Evolutionary conservation across 1,140 invertebrate species (phyloP), one percentile per base, ranked within the genome.

Genomic region (Drosophila prosaltans): DNA sequence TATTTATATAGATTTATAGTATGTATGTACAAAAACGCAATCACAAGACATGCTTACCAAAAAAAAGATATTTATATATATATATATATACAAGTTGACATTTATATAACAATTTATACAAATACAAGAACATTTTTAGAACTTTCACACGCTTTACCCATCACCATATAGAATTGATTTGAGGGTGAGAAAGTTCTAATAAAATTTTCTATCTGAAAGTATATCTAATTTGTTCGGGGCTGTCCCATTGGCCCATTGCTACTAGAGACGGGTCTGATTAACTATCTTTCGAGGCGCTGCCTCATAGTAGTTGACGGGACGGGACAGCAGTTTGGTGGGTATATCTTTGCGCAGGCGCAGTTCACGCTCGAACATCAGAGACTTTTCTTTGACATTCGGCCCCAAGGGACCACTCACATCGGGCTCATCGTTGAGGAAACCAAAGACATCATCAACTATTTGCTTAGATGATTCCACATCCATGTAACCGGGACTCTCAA

Each of bases 391-490:
- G 28, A 92, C 92, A 74, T 92, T 92, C 43, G 84, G 83, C 40
- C 89, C 84, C 48, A 90, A 60, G 0, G 80, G 81, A 64, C 83
- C 73, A 80, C 80, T 80, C 80, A 86, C 89, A 74, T 89, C 85
- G 55, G 93, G 93, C 16, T 93, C 84, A 45, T 94, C 93, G 62
- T 88, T 88, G 11, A 95, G 91, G 73, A 95, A 95, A 69, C 93
- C 93, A 81, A 95, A 95, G 2, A 90, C 88, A 66, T 91, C 90
- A 30, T 91, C 90, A 5, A 91, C 90, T 51, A 91, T 91, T 48
- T 64, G 94, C 93, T 92, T 94, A 92, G 88, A 93, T 71, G 57
- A 95, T 92, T 83, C 94, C 92, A 92, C 94, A 62, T 91, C 89
- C 7, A 85, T 85, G 45, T 69, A 80, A 6, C 72, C 76, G 2